Evolutionary conservation across 2,113 vertebrate species (phyloP).

Genomic region (Podarcis raffonei): DNA sequence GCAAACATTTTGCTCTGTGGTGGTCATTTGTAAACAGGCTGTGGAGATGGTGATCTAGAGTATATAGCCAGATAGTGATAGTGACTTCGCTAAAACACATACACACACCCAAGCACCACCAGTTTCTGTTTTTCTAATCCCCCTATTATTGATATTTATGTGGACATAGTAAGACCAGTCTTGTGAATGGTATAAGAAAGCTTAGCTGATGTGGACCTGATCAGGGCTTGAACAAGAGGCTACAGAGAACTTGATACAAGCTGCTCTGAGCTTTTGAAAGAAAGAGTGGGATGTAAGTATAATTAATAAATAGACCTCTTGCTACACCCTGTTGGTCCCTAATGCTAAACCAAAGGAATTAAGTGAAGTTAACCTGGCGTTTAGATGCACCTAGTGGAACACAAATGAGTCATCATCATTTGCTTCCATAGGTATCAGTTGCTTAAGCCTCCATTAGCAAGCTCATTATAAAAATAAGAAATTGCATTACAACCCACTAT

Average conservation of each 20-base stretch:
- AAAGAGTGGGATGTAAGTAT: background rate
- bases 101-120: background rate
- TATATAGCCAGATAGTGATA: background rate
- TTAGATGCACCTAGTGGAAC: background rate
- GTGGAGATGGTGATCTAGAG: background rate
- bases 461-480: constrained; percentile 4
- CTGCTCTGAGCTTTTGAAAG: background rate
- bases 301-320: background rate
- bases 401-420: background rate
- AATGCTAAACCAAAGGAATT: background rate
- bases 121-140: background rate
- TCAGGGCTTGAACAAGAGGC: background rate
- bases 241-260: background rate
- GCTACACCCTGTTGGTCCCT: background rate
- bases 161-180: background rate
- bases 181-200: background rate
- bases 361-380: background rate
- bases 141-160: background rate
- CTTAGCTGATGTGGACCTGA: background rate
- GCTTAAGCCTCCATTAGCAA: background rate
- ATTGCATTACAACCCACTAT: background rate
- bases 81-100: background rate
- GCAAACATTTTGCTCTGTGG: background rate
- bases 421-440: background rate
- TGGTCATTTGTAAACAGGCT: background rate